Evolutionary conservation across 2,888 invertebrate species (phyloP).

Genomic region (Lottia gigantea): DNA sequence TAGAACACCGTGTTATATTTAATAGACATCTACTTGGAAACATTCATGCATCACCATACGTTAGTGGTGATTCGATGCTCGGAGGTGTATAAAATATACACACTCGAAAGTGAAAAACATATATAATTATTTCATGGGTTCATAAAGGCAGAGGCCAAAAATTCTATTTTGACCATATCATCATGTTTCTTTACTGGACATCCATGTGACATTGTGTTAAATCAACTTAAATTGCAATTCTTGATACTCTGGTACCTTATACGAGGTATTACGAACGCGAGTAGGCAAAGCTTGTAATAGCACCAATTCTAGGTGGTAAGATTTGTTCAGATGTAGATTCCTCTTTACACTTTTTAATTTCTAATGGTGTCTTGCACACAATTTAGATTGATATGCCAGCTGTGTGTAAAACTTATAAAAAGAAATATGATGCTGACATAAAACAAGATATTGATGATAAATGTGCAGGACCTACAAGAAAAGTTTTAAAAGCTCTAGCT

Average conservation of each 20-base stretch:
- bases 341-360: background rate
- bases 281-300: too few species aligned
- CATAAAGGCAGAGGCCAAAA: background rate
- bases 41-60: too few species aligned
- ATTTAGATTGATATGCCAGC: conserved; percentile 55
- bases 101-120: too few species aligned
- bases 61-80: too few species aligned
- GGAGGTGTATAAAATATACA: too few species aligned
- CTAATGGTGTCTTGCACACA: background rate
- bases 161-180: background rate
- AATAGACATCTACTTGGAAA: background rate
- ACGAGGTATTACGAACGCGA: too few species aligned
- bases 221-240: background rate
- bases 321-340: background rate
- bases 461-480: conserved; percentile 47
- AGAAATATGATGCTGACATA: conserved; percentile 50
- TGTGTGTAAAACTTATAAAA: conserved; percentile 56
- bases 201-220: too few species aligned
- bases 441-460: conserved; percentile 49
- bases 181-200: background rate
- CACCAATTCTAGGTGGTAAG: too few species aligned
- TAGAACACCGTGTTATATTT: too few species aligned
- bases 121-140: too few species aligned
- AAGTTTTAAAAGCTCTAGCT: conserved; percentile 47
- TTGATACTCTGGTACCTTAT: too few species aligned